A percentile compares a stretch with the other conserved stretches of the same genome.
phyloP scores from a whole-genome alignment of 2,888 invertebrate genomes.

The Bimastos eiseni region DNA sequence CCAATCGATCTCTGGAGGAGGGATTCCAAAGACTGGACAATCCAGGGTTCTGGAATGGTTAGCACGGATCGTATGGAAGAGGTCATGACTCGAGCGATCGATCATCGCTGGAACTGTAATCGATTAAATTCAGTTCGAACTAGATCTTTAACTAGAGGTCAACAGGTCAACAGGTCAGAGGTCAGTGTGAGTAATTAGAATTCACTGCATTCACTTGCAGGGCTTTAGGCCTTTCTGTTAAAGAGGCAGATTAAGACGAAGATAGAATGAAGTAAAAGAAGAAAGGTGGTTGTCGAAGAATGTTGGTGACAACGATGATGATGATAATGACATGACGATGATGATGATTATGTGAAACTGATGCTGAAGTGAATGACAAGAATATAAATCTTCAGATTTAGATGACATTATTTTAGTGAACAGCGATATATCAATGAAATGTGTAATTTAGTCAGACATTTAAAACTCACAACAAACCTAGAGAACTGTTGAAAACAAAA shows the following conservation, averaged over 20 bases:
- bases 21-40: constrained; percentile 59
- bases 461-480: too few relatives aligned
- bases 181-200: too few relatives aligned
- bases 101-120: constrained; percentile 54
- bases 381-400: neutral
- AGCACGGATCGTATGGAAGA: constrained; percentile 51
- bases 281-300: neutral
- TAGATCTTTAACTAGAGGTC: too few relatives aligned
- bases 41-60: constrained; percentile 50
- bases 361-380: neutral
- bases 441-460: too few relatives aligned
- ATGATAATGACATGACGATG: too few relatives aligned
- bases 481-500: too few relatives aligned
- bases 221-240: too few relatives aligned
- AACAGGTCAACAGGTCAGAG: too few relatives aligned
- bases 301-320: neutral
- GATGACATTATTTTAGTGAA: too few relatives aligned
- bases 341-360: neutral
- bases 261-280: neutral
- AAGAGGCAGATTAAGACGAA: too few relatives aligned
- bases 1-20: constrained; percentile 55
- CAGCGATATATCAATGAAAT: too few relatives aligned
- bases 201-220: too few relatives aligned
- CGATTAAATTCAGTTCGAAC: neutral
- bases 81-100: constrained; percentile 47